phyloP scores from a whole-genome alignment of 2,888 invertebrate species.

The Drosophila histrio region DNA sequence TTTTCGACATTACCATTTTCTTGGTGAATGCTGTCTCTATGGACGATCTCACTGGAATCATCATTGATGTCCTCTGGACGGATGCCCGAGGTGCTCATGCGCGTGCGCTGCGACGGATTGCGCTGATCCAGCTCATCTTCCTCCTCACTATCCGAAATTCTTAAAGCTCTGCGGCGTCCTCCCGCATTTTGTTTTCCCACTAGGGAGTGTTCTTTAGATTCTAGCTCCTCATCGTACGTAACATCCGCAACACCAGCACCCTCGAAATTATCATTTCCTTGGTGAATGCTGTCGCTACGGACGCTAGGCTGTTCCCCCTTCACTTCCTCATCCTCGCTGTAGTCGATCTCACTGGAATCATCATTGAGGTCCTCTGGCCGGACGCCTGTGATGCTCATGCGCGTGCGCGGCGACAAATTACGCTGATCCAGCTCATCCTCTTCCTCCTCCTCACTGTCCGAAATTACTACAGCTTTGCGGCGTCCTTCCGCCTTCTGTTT shows the following conservation, averaged over 20 bases:
- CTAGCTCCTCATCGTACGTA: not conserved
- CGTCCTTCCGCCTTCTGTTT: not conserved
- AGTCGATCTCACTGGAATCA: slow-evolving; percentile 80
- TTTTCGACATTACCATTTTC: not conserved
- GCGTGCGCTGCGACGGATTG: slow-evolving; percentile 81
- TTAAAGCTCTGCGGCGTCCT: slow-evolving; percentile 6
- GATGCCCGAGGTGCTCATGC: slow-evolving; percentile 83
- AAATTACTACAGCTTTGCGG: slow-evolving; percentile 27
- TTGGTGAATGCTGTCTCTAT: not conserved
- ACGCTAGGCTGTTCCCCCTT: no score
- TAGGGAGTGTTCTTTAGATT: slow-evolving; percentile 30
- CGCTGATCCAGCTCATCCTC: slow-evolving; percentile 64
- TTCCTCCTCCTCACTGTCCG: slow-evolving; percentile 70
- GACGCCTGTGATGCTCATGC: slow-evolving; percentile 83
- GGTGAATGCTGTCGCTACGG: slow-evolving; percentile 43
- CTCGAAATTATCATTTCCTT: not conserved
- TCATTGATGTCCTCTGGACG: slow-evolving; percentile 76
- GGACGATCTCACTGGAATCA: slow-evolving; percentile 74
- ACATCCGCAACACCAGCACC: not conserved
- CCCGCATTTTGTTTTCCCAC: not conserved
- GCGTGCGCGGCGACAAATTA: slow-evolving; percentile 81
- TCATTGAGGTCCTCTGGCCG: slow-evolving; percentile 76
- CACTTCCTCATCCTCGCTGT: no score
- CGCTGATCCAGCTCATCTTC: slow-evolving; percentile 72
- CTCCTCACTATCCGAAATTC: slow-evolving; percentile 65